Conservation (phyloP, 2,888 invertebrate species). For the Hydroisotoma schaefferi region DNA sequence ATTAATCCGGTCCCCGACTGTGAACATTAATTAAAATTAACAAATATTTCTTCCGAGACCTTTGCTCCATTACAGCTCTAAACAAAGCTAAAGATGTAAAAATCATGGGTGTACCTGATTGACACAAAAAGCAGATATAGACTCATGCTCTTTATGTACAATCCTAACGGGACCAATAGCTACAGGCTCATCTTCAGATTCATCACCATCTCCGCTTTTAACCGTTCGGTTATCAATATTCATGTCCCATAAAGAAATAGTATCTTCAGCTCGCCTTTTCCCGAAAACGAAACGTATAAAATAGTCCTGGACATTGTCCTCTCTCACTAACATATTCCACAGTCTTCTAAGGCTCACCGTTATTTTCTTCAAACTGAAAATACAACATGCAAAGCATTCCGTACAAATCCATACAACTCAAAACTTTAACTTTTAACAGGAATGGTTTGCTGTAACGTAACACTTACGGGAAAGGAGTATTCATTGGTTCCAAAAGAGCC, state of each 20-base stretch:
- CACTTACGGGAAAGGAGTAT: conserved; percentile 84
- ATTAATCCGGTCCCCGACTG: conserved; percentile 76
- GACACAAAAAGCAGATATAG: conserved; percentile 93
- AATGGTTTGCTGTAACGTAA: neutral
- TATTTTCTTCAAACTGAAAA: conserved; percentile 60
- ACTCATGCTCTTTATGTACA: conserved; percentile 98
- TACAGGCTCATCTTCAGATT: conserved; percentile 44
- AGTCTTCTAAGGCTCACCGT: conserved; percentile 61
- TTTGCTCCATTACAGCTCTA: neutral
- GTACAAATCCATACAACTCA: neutral
- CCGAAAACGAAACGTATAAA: conserved; percentile 95
- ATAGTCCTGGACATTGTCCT: conserved; percentile 87
- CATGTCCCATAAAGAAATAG: conserved; percentile 54
- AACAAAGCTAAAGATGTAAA: neutral
- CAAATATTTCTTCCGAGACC: neutral
- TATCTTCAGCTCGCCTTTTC: conserved; percentile 60
- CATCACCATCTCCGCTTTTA: conserved; percentile 25
- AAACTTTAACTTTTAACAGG: neutral
- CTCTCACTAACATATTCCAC: conserved; percentile 89
- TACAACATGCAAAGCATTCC: neutral
- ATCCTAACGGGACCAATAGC: conserved; percentile 72
- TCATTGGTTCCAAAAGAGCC: conserved; percentile 83
- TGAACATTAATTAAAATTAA: neutral
- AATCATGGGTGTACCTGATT: conserved; percentile 67
- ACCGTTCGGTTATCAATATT: conserved; percentile 35